Percentiles rank a stretch among this genome's conserved stretches.
Conservation (phyloP, 1,140 invertebrate species). For the Drosophila quadrilineata region DNA sequence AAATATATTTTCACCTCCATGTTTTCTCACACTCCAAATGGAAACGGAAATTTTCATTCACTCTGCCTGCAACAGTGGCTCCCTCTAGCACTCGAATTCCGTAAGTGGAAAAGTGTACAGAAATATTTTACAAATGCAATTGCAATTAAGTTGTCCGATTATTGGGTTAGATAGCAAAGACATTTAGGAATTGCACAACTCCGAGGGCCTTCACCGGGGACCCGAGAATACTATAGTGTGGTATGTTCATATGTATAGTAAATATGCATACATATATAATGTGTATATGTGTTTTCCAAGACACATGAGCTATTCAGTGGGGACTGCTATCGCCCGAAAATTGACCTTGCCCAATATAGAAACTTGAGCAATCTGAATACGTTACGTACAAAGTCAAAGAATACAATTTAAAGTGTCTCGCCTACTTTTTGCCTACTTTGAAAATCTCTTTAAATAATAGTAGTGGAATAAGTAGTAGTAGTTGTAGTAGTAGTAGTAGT, state of each 20-base stretch:
- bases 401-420: too few species aligned
- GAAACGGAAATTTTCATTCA: background rate
- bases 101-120: constrained; percentile 22
- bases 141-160: constrained; percentile 58
- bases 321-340: constrained; percentile 11
- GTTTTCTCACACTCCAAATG: too few species aligned
- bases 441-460: too few species aligned
- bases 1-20: too few species aligned
- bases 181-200: constrained; percentile 37
- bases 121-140: constrained; percentile 52
- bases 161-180: constrained; percentile 45
- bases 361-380: background rate
- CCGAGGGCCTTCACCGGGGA: background rate
- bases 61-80: too few species aligned
- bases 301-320: constrained; percentile 19
- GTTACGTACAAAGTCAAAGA: background rate
- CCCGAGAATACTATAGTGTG: too few species aligned
- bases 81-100: constrained; percentile 1
- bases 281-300: too few species aligned
- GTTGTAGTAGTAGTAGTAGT: too few species aligned
- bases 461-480: too few species aligned
- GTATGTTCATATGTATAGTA: background rate
- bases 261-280: background rate
- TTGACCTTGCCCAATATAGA: constrained; percentile 28
- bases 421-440: too few species aligned